A percentile compares a stretch with the other conserved stretches of the same genome.
These are phyloP conservation scores for Syrmaticus mikado DNA, from an alignment of 2,113 vertebrate genomes.

Conservation along the genomic window DNA sequence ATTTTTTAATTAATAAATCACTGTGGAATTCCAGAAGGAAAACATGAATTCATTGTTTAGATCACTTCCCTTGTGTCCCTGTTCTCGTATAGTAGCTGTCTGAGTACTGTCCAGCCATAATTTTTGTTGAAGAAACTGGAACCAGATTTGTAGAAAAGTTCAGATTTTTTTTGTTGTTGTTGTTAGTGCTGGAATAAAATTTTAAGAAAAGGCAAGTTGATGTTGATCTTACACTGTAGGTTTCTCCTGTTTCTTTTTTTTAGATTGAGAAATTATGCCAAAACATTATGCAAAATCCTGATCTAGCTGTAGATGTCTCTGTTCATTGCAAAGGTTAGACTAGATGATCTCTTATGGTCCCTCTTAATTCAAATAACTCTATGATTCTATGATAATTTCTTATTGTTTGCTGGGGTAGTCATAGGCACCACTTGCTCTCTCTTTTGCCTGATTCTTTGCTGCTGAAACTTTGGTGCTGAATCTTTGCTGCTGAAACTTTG, in stretches of 20 bases:
- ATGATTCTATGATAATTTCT: neutral
- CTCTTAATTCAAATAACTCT: too few species aligned
- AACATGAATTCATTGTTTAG: neutral
- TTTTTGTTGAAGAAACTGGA: neutral
- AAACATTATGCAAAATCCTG: neutral
- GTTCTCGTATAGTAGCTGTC: neutral
- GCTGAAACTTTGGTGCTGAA: too few species aligned
- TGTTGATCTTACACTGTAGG: neutral
- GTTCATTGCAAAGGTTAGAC: too few species aligned
- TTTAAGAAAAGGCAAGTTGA: neutral
- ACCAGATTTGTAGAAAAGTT: neutral
- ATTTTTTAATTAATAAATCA: neutral
- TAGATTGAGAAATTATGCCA: neutral
- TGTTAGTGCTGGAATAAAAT: neutral
- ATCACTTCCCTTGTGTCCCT: neutral
- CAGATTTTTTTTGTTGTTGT: too few species aligned
- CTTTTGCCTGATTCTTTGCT: neutral
- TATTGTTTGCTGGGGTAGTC: neutral
- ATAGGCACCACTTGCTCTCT: neutral
- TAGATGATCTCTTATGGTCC: too few species aligned
- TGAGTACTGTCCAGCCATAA: neutral
- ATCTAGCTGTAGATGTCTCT: too few species aligned
- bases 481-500: too few species aligned
- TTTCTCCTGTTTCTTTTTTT: neutral
- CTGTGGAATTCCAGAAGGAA: accelerated